These are phyloP conservation scores for Parus major DNA, from an alignment of 2,113 vertebrate species.

Conservation along the genomic window DNA sequence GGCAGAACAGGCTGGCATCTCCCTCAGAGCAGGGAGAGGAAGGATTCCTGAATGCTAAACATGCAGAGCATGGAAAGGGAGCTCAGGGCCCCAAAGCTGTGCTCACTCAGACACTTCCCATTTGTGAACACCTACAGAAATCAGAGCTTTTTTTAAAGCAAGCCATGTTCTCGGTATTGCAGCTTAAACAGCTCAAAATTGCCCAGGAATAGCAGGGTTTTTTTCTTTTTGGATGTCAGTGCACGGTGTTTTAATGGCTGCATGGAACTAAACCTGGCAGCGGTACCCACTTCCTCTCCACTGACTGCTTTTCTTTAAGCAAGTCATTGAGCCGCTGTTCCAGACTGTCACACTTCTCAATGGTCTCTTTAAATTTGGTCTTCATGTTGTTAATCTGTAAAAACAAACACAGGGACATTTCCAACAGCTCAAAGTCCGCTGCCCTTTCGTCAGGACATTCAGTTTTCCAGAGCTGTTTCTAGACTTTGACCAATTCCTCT, in stretches of 20 bases:
- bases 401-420: slow-evolving; percentile 52
- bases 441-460: background rate
- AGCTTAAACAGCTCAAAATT: slow-evolving; percentile 29
- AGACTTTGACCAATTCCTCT: background rate
- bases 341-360: slow-evolving; percentile 95
- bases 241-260: background rate
- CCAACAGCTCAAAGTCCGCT: slow-evolving; percentile 18
- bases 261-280: slow-evolving; percentile 14
- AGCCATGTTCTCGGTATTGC: background rate
- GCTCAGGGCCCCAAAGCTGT: background rate
- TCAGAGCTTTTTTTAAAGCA: background rate
- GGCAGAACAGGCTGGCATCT: background rate
- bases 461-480: background rate
- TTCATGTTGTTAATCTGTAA: slow-evolving; percentile 98
- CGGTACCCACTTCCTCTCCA: slow-evolving; percentile 90
- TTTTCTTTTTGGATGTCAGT: background rate
- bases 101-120: background rate
- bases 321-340: slow-evolving; percentile 89
- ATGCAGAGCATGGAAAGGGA: background rate
- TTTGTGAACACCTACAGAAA: slow-evolving; percentile 48
- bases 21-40: background rate
- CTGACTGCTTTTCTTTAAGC: slow-evolving; percentile 89
- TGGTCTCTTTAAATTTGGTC: slow-evolving; percentile 96
- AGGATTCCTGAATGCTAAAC: slow-evolving; percentile 5
- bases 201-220: background rate